A percentile compares a stretch with the other conserved stretches of the same genome.
These are phyloP conservation scores for Poecilia picta DNA, from an alignment of 2,797 vertebrate species.

Conservation along the genomic window DNA sequence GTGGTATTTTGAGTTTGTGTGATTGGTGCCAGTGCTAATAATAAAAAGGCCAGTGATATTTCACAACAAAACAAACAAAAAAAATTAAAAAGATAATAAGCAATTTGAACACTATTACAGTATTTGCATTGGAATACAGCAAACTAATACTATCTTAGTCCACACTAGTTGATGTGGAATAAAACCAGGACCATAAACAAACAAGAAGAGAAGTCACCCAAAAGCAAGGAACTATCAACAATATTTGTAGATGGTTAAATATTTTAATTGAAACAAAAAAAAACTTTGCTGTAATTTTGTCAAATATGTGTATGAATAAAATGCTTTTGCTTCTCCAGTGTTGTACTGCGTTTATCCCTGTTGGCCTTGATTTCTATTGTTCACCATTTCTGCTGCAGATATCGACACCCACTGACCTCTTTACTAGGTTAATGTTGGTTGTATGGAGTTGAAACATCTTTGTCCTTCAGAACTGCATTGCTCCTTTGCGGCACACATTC, in stretches of 20 bases:
- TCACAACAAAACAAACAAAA: neutral
- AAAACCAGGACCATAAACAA: neutral
- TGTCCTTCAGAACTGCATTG: neutral
- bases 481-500: neutral
- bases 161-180: neutral
- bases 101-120: neutral
- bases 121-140: neutral
- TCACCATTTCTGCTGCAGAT: neutral
- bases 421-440: neutral
- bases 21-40: slow-evolving; percentile 20
- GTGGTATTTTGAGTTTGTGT: slow-evolving; percentile 20
- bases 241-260: slow-evolving; percentile 6
- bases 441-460: neutral
- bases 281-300: slow-evolving; percentile 48
- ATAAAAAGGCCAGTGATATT: neutral
- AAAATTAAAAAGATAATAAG: neutral
- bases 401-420: neutral
- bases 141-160: neutral
- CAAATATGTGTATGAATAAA: slow-evolving; percentile 59
- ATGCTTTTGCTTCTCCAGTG: slow-evolving; percentile 26
- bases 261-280: slow-evolving; percentile 12
- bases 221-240: slow-evolving; percentile 13
- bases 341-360: neutral
- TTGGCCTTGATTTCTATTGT: neutral
- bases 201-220: slow-evolving; percentile 9